phyloP scores from a whole-genome alignment of 2,888 invertebrate genomes.

The Tinea semifulvella region DNA sequence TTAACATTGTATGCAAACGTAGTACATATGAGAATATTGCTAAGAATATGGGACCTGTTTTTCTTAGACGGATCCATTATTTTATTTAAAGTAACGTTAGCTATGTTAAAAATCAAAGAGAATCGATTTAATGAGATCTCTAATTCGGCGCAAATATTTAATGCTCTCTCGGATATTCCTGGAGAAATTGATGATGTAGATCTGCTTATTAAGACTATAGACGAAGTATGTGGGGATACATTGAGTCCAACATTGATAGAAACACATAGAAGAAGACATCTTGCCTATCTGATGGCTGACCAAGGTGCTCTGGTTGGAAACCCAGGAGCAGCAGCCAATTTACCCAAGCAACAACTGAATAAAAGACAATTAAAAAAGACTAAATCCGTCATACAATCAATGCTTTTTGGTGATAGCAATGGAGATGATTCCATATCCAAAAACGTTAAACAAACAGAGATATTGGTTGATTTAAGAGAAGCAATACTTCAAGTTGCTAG shows the following conservation, averaged over 20 bases:
- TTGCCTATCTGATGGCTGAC: conserved; percentile 96
- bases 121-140: conserved; percentile 83
- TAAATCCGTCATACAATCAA: conserved; percentile 88
- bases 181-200: conserved; percentile 93
- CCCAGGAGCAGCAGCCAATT: conserved; percentile 87
- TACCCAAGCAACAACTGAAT: conserved; percentile 92
- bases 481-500: conserved; percentile 91
- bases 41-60: conserved; percentile 95
- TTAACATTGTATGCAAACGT: conserved; percentile 96
- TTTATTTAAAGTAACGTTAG: conserved; percentile 92
- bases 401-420: conserved; percentile 81
- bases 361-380: conserved; percentile 89
- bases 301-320: conserved; percentile 93
- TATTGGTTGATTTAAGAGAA: conserved; percentile 96
- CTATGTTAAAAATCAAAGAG: conserved; percentile 88
- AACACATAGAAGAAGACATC: conserved; percentile 88
- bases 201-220: conserved; percentile 78
- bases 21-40: conserved; percentile 93
- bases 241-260: conserved; percentile 87
- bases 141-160: conserved; percentile 98
- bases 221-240: conserved; percentile 78
- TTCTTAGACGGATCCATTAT: conserved; percentile 96
- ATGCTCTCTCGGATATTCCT: conserved; percentile 95
- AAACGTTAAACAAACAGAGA: conserved; percentile 98
- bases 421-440: conserved; percentile 91